These are phyloP conservation scores for Pinna nobilis DNA, from an alignment of 1,140 invertebrate genomes.

Conservation along the genomic window DNA sequence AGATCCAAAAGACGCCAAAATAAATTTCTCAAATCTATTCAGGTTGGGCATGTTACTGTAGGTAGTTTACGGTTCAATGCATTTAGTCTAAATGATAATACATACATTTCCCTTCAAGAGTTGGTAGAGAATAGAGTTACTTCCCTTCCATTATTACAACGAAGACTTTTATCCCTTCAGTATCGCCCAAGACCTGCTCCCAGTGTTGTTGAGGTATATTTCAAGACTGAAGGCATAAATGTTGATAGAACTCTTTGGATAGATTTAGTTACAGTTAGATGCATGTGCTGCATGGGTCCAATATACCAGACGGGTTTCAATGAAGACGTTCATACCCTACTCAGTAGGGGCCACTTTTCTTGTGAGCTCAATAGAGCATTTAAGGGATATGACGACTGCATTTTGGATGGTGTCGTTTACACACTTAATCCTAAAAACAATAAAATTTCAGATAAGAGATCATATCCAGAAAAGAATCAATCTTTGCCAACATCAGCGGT, in stretches of 20 bases:
- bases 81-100: conserved; percentile 29
- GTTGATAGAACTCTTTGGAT: conserved; percentile 40
- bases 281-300: conserved; percentile 32
- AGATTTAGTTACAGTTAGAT: conserved; percentile 31
- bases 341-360: conserved; percentile 20
- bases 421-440: conserved; percentile 32
- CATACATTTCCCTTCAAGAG: conserved; percentile 36
- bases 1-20: neutral
- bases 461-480: neutral
- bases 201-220: conserved; percentile 16
- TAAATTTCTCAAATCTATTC: neutral
- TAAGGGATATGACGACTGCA: conserved; percentile 11
- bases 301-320: conserved; percentile 1
- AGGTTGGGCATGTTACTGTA: conserved; percentile 18
- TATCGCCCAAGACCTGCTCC: conserved; percentile 32
- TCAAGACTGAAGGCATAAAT: conserved; percentile 5
- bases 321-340: conserved; percentile 2
- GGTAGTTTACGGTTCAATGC: conserved; percentile 20
- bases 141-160: conserved; percentile 30
- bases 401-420: conserved; percentile 14
- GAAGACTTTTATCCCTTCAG: conserved; percentile 14
- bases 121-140: conserved; percentile 25
- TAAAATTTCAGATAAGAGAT: conserved; percentile 11
- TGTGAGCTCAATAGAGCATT: conserved; percentile 8
- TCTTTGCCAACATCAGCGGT: too few species aligned